These are phyloP conservation scores for Sesamia inferens DNA, from an alignment of 2,888 invertebrate species.

Conservation along the genomic window DNA sequence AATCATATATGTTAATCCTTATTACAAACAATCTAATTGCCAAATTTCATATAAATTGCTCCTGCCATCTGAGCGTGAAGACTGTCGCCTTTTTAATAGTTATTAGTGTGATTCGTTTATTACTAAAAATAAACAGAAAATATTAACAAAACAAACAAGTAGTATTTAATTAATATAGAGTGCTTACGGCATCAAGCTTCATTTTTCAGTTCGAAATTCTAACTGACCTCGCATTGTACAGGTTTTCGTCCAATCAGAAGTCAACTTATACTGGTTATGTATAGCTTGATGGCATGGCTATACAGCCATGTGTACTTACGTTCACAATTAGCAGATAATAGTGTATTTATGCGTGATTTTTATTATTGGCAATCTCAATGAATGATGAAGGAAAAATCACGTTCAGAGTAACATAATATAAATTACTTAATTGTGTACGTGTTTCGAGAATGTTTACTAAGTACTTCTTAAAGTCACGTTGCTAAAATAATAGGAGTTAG, in stretches of 20 bases:
- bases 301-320: background rate
- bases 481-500: too few species aligned
- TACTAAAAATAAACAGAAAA: too few species aligned
- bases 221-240: too few species aligned
- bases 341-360: slow-evolving; percentile 48
- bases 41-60: too few species aligned
- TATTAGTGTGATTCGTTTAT: too few species aligned
- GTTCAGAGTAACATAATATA: slow-evolving; percentile 32
- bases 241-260: too few species aligned
- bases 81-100: too few species aligned
- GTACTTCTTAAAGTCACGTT: slow-evolving; percentile 12
- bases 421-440: slow-evolving; percentile 13
- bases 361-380: slow-evolving; percentile 39
- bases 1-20: too few species aligned
- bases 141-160: slow-evolving; percentile 1
- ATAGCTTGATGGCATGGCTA: background rate
- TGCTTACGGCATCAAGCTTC: too few species aligned
- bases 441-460: slow-evolving; percentile 14
- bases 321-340: slow-evolving; percentile 48
- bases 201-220: too few species aligned
- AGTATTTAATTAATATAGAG: slow-evolving; percentile 6
- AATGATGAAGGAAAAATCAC: slow-evolving; percentile 36
- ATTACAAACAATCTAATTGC: too few species aligned
- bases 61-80: too few species aligned
- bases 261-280: background rate